Evolutionary conservation across 2,888 invertebrate species (phyloP), one percentile per base, ranked within the genome.

Genomic region (Brachyopa scutellaris): DNA sequence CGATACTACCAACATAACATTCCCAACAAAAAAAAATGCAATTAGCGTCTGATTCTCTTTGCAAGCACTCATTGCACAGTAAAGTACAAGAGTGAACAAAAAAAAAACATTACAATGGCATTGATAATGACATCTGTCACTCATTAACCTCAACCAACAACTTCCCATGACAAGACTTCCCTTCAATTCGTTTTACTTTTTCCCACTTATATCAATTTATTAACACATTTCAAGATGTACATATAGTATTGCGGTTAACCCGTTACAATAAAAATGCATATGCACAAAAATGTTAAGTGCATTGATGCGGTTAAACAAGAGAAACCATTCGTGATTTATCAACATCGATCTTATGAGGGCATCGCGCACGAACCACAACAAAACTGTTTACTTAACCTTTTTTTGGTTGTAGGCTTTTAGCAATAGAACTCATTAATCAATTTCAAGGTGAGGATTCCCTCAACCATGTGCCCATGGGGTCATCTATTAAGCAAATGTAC

Each of bases 381-480:
- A 67, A 53, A 42, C 53, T 47, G 8, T 47, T 29, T 26, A 53
- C 9, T 17, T 67, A 62, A 55, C 36, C 38, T 67, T 45, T 66
- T 21, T 31, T 40, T n/a, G n/a, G 1, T 3, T 40, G 40, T 11
- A n/a, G 11, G 23, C 23, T 38, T 36, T 55, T 21, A 17, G n/a
- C 29, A 9, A 13, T 13, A 21, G 13, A 55, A 38, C 11, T 8
- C 42, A 59, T 59, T 42, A 59, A 59, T 59, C 59, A 57, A 15
- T 13, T 36, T 4, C 17, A 23, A 8, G 2, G 5, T 11, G 17
- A 40, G 42, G 26, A 59, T 59, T 59, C 59, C 42, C 15, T 19
- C 42, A 29, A 6, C 55, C 13, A 38, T 21, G 7, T 51, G 29
- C 33, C 19, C 53, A 53, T 33, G n/a, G n/a, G 17, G 15, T 9